These are phyloP conservation scores for Tetanocera ferruginea DNA, from an alignment of 2,888 invertebrate species.

Conservation along the genomic window DNA sequence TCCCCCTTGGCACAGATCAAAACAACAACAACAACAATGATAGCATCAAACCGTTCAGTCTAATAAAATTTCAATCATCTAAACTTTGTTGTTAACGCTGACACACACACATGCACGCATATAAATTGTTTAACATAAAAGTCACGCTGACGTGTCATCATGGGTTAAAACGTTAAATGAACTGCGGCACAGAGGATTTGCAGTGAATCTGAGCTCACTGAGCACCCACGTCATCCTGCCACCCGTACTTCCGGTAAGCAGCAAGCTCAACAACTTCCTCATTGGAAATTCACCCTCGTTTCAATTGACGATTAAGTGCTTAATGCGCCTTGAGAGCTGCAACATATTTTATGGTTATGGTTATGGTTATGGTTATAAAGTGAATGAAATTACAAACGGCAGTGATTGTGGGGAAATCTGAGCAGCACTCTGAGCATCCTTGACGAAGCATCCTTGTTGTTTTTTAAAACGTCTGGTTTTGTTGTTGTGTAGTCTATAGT, in stretches of 20 bases:
- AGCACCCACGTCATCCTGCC: not conserved
- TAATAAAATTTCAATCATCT: too few species aligned
- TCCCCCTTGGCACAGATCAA: conserved; percentile 36
- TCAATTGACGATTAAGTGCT: conserved; percentile 38
- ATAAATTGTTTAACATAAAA: conserved; percentile 12
- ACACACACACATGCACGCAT: not conserved
- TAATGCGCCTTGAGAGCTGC: conserved; percentile 54
- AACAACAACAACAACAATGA: conserved; percentile 43
- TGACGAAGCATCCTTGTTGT: conserved; percentile 1
- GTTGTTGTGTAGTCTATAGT: not conserved
- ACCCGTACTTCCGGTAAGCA: conserved; percentile 1
- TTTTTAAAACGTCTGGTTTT: not conserved
- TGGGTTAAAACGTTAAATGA: conserved; percentile 14
- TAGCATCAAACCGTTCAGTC: not conserved
- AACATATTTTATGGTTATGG: conserved; percentile 61
- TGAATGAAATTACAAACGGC: not conserved
- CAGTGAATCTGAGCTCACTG: not conserved
- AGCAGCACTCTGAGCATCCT: not conserved
- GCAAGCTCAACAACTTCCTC: not conserved
- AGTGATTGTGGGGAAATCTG: not conserved
- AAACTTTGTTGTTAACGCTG: too few species aligned
- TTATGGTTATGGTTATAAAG: not conserved
- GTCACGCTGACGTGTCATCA: not conserved
- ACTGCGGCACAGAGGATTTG: not conserved
- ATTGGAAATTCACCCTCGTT: conserved; percentile 7